Evolutionary conservation across 2,888 invertebrate species (phyloP), one percentile per base, ranked within the genome.

Genomic region (Nasonovia ribisnigri): DNA sequence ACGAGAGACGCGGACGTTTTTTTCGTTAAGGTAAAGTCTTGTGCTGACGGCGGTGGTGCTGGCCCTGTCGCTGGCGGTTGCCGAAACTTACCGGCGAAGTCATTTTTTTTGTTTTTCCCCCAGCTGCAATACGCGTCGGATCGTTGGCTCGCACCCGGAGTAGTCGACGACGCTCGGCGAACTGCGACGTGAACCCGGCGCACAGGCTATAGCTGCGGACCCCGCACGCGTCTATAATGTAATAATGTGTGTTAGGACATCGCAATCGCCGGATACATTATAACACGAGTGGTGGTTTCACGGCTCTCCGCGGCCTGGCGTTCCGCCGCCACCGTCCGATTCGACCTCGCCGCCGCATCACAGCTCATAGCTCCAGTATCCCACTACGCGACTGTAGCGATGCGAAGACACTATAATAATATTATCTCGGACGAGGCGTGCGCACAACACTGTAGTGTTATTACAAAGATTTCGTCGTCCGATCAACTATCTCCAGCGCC

Each of bases 151-250:
- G 67, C 67, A 24, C 87, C 86, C 60, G 84, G 3, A 24, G 84
- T 36, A 26, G 93, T 90, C 84, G 93, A 93, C 86, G 86, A 29
- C 86, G 36, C 48, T 60, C 46, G 93, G 26, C 48, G 57, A 2
- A 93, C 92, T 93, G 54, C 86, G 24, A 36, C 29, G 84, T 46
- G 26, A 26, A 42, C 16, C 20, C 46, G 91, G n/a, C 91, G 86
- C 26, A 13, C 29, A 24, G 36, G 36, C 57, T 57, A 8, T 29
- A 4, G 20, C 67, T 1, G n/a, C 67, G 67, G 16, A 16, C 36
- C 8, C 77, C 46, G 29, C 43, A 16, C 86, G 46, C 46, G 16
- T 46, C 86, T 46, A 86, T 13, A 11, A 46, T 46, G 36, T 36
- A 36, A 36, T 16, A 16, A n/a, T 16, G 26, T 42, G 26, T 42